phyloP scores from a whole-genome alignment of 2,888 invertebrate genomes.

The Pollenia angustigena region DNA sequence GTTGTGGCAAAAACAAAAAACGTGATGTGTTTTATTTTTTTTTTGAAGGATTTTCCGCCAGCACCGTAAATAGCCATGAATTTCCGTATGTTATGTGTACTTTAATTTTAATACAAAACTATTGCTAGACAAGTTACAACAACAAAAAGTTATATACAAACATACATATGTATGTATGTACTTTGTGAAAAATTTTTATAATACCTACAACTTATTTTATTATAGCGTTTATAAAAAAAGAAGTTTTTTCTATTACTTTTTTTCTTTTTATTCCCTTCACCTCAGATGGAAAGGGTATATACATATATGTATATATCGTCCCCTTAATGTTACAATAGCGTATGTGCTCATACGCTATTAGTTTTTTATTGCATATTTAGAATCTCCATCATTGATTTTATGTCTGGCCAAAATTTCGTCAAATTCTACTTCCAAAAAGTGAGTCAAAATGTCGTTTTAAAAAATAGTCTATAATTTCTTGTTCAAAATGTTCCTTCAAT shows the following conservation, averaged over 20 bases:
- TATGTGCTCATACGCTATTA: no score
- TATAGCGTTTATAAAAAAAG: conserved; percentile 33
- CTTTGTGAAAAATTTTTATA: background rate
- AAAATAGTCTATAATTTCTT: no score
- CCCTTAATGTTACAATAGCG: no score
- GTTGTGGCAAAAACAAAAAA: conserved; percentile 49
- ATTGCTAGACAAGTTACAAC: background rate
- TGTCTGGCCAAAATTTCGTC: no score
- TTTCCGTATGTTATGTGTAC: conserved; percentile 63
- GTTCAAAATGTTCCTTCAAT: no score
- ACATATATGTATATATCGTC: no score
- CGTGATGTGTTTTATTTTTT: conserved; percentile 43
- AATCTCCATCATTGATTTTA: no score
- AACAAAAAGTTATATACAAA: background rate
- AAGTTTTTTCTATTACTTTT: conserved; percentile 47
- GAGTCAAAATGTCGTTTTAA: no score
- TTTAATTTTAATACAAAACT: conserved; percentile 28
- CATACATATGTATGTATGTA: background rate
- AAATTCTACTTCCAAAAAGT: no score
- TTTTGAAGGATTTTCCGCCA: conserved; percentile 75
- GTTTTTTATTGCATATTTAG: no score
- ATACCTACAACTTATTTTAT: conserved; percentile 2
- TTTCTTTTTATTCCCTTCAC: background rate
- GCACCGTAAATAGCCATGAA: conserved; percentile 72
- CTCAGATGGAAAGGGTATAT: no score